A percentile compares a stretch with the other conserved stretches of the same genome.
Evolutionary conservation across 2,113 vertebrate genomes (phyloP).

Genomic region (Amazona vittata): DNA sequence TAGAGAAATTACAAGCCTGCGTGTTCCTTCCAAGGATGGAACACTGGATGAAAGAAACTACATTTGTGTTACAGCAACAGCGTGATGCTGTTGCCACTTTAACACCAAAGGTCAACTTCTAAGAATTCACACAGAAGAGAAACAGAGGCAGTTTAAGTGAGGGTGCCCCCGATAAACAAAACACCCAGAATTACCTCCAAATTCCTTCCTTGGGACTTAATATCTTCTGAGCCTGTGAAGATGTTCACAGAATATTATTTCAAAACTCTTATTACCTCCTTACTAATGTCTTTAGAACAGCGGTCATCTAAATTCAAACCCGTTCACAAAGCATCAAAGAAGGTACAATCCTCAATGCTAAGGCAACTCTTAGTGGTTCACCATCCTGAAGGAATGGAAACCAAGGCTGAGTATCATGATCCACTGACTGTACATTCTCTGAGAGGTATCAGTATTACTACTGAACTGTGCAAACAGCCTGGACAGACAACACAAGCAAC

Average conservation of each 20-base stretch:
- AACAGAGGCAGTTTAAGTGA: not conserved
- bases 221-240: not conserved
- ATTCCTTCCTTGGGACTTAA: not conserved
- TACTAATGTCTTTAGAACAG: not conserved
- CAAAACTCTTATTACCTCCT: not conserved
- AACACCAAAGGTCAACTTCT: not conserved
- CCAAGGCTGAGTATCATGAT: not conserved
- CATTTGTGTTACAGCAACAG: not conserved
- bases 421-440: not conserved
- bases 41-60: not conserved
- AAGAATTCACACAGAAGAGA: not conserved
- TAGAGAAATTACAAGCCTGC: not conserved
- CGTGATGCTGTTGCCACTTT: not conserved
- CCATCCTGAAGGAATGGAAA: not conserved
- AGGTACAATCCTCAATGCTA: not conserved
- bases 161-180: not conserved
- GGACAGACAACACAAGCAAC: not conserved
- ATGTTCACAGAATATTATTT: accelerated
- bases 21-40: not conserved
- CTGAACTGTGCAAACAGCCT: not conserved
- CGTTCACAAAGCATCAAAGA: not conserved
- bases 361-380: not conserved
- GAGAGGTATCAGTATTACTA: not conserved
- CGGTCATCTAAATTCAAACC: not conserved
- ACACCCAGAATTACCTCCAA: not conserved